Evolutionary conservation across 35 echinoderm and acorn worm genomes (phyloP), one percentile per base, ranked within the genome.

Genomic region (Holothuria glaberrima): DNA sequence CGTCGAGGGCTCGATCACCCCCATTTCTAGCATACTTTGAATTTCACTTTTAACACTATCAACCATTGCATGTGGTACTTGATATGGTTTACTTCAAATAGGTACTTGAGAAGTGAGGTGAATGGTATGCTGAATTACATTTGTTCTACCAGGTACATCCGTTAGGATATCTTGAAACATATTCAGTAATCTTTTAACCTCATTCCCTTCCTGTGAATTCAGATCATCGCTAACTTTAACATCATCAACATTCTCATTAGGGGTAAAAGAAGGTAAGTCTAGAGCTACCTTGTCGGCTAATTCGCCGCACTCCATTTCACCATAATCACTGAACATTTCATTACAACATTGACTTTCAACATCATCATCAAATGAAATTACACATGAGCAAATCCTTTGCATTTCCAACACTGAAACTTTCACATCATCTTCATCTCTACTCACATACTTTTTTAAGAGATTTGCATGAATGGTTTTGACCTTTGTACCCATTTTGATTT

Each of bases 1-100:
- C 21, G 57, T 58, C 9, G 85, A 86, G 21, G 58, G 38, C 66
- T 95, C 90, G 63, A 92, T 95, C 0, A 95, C 60, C 18, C 90
- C 77, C 38, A 95, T 70, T 4, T 79, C 29, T 30, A 95, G 34
- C 90, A 95, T 92, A 9, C 16, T 75, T 19, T 89, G 46, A 13
- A 95, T 30, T 59, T 92, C 87, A 29, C 63, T 76, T 31, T 75
- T 80, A 1, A 92, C 24, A 5, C 31, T 79, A n/a, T 88, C 62
- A 19, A 33, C 4, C 22, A 91, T 58, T 30, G 59, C n/a, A n/a
- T n/a, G n/a, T n/a, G n/a, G n/a, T n/a, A n/a, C n/a, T n/a, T n/a
- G n/a, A n/a, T n/a, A n/a, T 12, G 90, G 38, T 46, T 17, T 45
- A 62, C 24, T 32, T 48, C 86, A 48, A 80, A 89, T 63, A 1